Conservation (phyloP, 2,113 vertebrate species). For the Xyliphius kryptos region DNA sequence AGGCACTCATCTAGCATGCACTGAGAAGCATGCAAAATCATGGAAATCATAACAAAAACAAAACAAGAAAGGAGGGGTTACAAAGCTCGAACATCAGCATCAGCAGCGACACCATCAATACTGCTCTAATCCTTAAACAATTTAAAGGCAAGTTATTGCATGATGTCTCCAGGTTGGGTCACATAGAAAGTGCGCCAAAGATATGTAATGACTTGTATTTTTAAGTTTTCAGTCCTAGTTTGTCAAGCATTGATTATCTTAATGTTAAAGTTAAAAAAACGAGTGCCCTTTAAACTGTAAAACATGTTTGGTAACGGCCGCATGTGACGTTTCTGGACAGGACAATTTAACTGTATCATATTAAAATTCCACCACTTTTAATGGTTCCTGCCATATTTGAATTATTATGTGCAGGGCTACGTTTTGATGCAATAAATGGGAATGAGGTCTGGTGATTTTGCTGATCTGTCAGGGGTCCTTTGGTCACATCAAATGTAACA, state of each 20-base stretch:
- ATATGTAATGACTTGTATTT: background rate
- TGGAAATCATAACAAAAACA: slow-evolving; percentile 15
- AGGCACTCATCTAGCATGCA: slow-evolving; percentile 35
- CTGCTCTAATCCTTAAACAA: slow-evolving; percentile 47
- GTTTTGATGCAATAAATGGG: background rate
- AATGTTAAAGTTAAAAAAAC: no score
- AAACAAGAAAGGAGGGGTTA: background rate
- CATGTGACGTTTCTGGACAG: background rate
- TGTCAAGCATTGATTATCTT: no score
- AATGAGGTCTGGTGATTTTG: background rate
- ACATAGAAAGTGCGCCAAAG: background rate
- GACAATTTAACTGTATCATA: no score
- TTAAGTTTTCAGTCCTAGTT: background rate
- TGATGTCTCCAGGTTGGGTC: no score
- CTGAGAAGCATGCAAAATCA: slow-evolving; percentile 32
- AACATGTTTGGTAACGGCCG: background rate
- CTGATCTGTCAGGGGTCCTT: background rate
- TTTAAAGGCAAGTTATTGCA: background rate
- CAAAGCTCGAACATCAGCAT: slow-evolving; percentile 41
- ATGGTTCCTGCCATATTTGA: no score
- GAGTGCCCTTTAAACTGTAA: no score
- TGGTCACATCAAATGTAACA: background rate
- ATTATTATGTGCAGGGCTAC: background rate
- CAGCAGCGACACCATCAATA: slow-evolving; percentile 43
- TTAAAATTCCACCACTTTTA: no score